Base-by-base conservation (phyloP, 2,797 vertebrate species). In the Erithacus rubecula region DNA sequence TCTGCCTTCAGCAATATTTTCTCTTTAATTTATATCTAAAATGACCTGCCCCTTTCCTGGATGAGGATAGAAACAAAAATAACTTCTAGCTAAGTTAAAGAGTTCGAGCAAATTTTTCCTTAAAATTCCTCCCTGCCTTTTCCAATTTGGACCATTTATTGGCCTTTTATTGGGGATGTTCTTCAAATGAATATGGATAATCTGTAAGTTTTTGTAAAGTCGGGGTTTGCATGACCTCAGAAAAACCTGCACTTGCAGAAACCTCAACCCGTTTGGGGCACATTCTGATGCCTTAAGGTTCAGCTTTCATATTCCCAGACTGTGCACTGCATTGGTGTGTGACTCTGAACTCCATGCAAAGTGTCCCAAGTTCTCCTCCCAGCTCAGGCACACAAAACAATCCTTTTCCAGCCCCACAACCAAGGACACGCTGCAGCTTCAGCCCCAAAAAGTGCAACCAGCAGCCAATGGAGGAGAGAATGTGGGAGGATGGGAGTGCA, bases 11-110 rank as follows among this genome's bases (percentile, higher is more conserved):
- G 81, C 34, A 59, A 44, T 36, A 74, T 64, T 89, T 92, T 60
- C 53, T 53, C 71, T 85, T 87, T 65, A 89, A 87, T 84, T 95
- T 91, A 27, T 74, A 71, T 68, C 88, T 70, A 60, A 89, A 87
- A 30, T 21, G 75, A 64, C 68, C 62, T 71, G 29, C 16, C 39
- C 46, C 62, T 78, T 85, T 85, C 75, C 77, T 41, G 62, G 83
- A 84, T 46, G 68, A 77, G 60, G 81, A 60, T 1, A 77, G 83
- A 83, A 83, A 70, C 34, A 85, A 80, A 94, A 85, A 58, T 27
- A 53, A 63, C 39, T 26, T 83, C 56, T 9, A 59, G 34, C 65
- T 44, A 67, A 56, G 41, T 74, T 90, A 87, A 89, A 80, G 4
- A 39, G 34, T 55, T 89, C 36, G 24, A 80, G 70, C 39, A 86